phyloP scores from a whole-genome alignment of 2,113 vertebrate genomes.

The Oryzias curvinotus region DNA sequence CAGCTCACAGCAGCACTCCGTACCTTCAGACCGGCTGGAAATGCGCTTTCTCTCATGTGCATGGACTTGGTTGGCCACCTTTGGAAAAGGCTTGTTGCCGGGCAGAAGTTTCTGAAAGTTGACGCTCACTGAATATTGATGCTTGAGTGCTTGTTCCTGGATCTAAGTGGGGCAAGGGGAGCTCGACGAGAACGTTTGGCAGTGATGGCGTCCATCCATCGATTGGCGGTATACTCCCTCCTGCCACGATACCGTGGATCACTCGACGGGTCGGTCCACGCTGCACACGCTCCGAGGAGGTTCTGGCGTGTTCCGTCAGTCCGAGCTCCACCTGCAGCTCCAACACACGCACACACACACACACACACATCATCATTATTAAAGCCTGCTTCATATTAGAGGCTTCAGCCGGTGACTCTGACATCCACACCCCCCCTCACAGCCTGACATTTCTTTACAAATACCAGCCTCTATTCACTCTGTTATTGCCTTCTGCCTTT shows the following conservation, averaged over 20 bases:
- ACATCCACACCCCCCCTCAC: conserved; percentile 50
- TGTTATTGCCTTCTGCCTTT: conserved; percentile 71
- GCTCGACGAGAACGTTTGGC: conserved; percentile 33
- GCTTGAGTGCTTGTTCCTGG: conserved; percentile 7
- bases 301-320: background rate
- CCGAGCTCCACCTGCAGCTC: conserved; percentile 4
- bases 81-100: conserved; percentile 47
- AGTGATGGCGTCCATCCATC: conserved; percentile 44
- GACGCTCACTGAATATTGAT: conserved; percentile 47
- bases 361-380: conserved; percentile 59
- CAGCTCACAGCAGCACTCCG: conserved; percentile 39
- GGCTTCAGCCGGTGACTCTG: conserved; percentile 54
- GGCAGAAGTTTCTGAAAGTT: conserved; percentile 10
- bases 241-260: conserved; percentile 43
- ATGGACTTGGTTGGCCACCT: conserved; percentile 54
- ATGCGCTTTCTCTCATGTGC: conserved; percentile 56
- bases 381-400: conserved; percentile 53
- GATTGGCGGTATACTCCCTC: conserved; percentile 47
- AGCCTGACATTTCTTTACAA: conserved; percentile 77
- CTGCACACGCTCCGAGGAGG: conserved; percentile 1
- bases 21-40: conserved; percentile 45
- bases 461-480: conserved; percentile 72
- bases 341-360: conserved; percentile 26
- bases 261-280: conserved; percentile 27
- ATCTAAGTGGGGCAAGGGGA: conserved; percentile 36